Evolutionary conservation across 2,797 vertebrate genomes (phyloP), one percentile per base, ranked within the genome.

Genomic region (Harpagifer antarcticus): DNA sequence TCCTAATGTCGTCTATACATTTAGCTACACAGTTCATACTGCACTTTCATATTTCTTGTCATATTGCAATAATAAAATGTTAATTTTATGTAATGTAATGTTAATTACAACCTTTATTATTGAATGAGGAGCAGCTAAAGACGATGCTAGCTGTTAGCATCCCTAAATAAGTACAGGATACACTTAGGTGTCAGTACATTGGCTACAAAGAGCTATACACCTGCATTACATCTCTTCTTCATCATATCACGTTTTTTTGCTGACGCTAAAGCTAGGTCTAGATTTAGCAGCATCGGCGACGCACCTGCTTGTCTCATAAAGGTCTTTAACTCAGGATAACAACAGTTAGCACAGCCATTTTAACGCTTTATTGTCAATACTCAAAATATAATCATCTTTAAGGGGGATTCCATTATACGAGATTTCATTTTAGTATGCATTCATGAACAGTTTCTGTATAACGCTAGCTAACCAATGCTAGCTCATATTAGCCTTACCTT

Each of bases 401-500:
- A 11, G 1, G 1, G 2, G 17, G 2, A 40, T 62, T 74, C 57
- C 27, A 19, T 64, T 49, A 57, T 19, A 23, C 1, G 5, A 16
- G 0, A 12, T 44, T 13, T 8, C 1, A 17, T 16, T 58, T 71
- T 8, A 57, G 1, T 40, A 0, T 57, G n/a, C n/a, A 10, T 15
- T n/a, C 54, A 59, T 57, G 15, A 69, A 15, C 3, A 54, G 76
- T 74, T 64, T 44, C 42, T 54, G 3, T 47, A 3, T 10, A 11
- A 49, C 15, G 31, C 63, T 15, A 81, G 74, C 85, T 73, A 64
- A 31, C 45, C 15, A 5, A 5, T 13, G 64, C 64, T 6, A 27
- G 81, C 72, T 85, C 85, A n/a, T 68, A 20, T 61, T 65, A 86
- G 83, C 78, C 82, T 87, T 91, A 96, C 93, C 91, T 93, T 96